These are phyloP conservation scores for Sinosuthora webbiana DNA, from an alignment of 2,113 vertebrate genomes.

Conservation along the genomic window DNA sequence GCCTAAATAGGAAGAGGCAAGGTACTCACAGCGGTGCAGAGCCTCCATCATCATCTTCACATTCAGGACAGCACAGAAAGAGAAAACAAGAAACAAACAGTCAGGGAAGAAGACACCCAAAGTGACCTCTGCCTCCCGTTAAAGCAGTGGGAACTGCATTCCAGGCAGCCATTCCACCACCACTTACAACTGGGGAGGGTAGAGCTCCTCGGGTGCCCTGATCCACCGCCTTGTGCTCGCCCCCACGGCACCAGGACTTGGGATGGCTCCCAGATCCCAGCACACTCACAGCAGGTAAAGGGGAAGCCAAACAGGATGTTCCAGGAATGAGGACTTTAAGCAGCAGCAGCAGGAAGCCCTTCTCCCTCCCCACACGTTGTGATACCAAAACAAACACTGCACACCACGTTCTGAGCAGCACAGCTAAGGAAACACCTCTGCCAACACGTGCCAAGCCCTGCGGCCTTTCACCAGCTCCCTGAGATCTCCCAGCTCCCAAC, in stretches of 20 bases:
- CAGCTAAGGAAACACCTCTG: background rate
- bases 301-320: background rate
- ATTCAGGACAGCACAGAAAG: background rate
- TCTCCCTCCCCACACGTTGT: background rate
- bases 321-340: background rate
- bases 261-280: background rate
- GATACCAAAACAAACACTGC: background rate
- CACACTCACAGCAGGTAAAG: background rate
- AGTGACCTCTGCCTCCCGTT: background rate
- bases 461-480: constrained; percentile 15
- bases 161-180: background rate
- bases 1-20: fast-evolving
- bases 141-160: background rate
- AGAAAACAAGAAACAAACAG: background rate
- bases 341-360: background rate
- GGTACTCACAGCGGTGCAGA: constrained; percentile 92
- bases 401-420: background rate
- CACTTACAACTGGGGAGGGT: background rate
- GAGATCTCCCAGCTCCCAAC: background rate
- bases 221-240: background rate
- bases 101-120: background rate
- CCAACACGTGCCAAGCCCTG: background rate
- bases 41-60: constrained; percentile 90
- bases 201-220: background rate
- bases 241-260: background rate